Evolutionary conservation across 2,888 invertebrate species (phyloP), one percentile per base, ranked within the genome.

Genomic region (Tryphoninae sp.): DNA sequence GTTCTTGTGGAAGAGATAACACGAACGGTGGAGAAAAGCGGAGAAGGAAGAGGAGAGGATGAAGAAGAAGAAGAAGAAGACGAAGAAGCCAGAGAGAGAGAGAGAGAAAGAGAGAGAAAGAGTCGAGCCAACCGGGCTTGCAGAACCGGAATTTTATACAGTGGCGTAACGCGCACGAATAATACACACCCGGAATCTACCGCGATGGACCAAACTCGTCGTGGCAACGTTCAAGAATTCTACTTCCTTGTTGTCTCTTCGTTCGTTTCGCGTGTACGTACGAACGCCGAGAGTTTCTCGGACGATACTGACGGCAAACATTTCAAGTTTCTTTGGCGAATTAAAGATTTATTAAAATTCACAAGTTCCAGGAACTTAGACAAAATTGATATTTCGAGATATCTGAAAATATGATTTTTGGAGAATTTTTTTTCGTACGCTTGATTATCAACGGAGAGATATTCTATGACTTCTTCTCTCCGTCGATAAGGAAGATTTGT

Each of bases 131-230:
- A 81, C 69, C 73, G 87, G 87, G 86, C 86, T 87, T 86, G 88
- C 83, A 88, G 85, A 91, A 91, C 91, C 91, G 91, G 91, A 91
- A 90, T 91, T 90, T 90, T 88, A 89, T 90, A 87, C 89, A 89
- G 88, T 90, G 90, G 90, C 90, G 90, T 90, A 90, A 90, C 88
- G 85, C 87, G 86, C 74, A 69, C 82, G 81, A 83, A 83, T 84
- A 84, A 83, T 84, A 83, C 81, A 76, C 74, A 83, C 78, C 78
- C 78, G 77, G 82, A 78, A 75, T 82, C 64, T 79, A 78, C 71
- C 68, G 75, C 68, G 64, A 73, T 80, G 82, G 80, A 69, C 76
- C 83, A 78, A 81, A 77, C 81, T 81, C 78, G 73, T 74, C 62
- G 75, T 71, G 55, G 65, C 62, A 61, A 23, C 68, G 71, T 62